Evolutionary conservation across 2,113 vertebrate genomes (phyloP).

Genomic region (Onychorhynchus coronatus): DNA sequence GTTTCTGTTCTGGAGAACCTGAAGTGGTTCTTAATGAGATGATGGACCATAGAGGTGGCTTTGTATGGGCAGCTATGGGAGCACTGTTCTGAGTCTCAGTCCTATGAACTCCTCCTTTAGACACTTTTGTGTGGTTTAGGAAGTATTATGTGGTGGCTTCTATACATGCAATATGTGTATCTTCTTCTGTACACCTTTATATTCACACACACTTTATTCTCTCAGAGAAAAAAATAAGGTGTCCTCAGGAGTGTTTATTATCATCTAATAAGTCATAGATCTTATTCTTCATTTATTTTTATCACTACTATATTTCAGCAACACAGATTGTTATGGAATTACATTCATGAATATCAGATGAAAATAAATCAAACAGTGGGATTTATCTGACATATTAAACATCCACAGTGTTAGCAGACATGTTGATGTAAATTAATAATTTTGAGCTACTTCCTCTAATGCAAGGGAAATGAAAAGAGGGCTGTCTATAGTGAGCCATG

Average conservation of each 20-base stretch:
- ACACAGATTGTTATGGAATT: neutral
- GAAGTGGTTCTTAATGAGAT: neutral
- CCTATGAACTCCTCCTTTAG: neutral
- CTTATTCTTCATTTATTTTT: neutral
- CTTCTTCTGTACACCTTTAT: neutral
- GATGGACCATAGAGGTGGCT: neutral
- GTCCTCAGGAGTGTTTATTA: neutral
- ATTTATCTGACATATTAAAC: neutral
- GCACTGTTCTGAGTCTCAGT: neutral
- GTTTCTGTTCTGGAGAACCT: neutral
- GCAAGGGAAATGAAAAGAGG: neutral
- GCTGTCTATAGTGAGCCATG: neutral
- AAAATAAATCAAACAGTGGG: neutral
- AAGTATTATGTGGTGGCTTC: neutral
- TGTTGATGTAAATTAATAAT: neutral
- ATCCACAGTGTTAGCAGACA: neutral
- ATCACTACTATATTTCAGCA: neutral
- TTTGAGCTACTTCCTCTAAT: neutral
- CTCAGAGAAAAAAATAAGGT: neutral
- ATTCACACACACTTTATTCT: neutral
- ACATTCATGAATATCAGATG: neutral
- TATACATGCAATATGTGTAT: neutral
- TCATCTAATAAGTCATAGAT: neutral
- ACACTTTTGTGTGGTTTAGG: neutral
- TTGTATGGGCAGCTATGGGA: neutral